A percentile compares a stretch with the other conserved stretches of the same genome.
phyloP scores from a whole-genome alignment of 2,797 vertebrate genomes.

The Staurois parvus region DNA sequence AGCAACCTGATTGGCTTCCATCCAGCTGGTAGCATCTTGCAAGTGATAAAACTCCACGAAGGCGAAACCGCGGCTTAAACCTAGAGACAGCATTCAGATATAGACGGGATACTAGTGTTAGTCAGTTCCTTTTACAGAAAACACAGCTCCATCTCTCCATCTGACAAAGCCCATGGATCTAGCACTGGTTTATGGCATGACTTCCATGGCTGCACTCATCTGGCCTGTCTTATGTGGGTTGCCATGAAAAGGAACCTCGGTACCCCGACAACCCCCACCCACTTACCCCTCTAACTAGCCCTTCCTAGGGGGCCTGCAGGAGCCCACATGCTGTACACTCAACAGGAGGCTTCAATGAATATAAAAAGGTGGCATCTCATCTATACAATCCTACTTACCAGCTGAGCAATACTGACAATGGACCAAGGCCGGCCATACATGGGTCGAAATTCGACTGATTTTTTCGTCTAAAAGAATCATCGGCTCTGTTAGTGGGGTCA shows the following conservation, averaged over 20 bases:
- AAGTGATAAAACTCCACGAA: conserved; percentile 99
- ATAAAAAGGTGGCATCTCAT: conserved; percentile 45
- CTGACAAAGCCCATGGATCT: conserved; percentile 92
- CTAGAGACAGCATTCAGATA: conserved; percentile 99
- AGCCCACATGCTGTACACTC: neutral
- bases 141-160: conserved; percentile 97
- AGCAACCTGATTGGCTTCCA: conserved; percentile 99
- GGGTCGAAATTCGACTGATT: too few species aligned
- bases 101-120: conserved; percentile 99
- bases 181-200: conserved; percentile 86
- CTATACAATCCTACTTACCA: conserved; percentile 77
- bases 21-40: conserved; percentile 99
- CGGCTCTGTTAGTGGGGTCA: too few species aligned
- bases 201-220: conserved; percentile 84
- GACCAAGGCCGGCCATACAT: too few species aligned
- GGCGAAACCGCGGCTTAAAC: conserved; percentile 99
- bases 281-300: neutral
- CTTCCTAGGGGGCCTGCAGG: neutral
- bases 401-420: conserved; percentile 63
- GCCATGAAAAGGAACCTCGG: conserved; percentile 94
- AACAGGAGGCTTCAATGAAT: neutral
- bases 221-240: conserved; percentile 73
- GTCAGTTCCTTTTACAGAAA: conserved; percentile 93
- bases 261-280: conserved; percentile 64
- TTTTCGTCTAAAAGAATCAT: too few species aligned